These are phyloP conservation scores for Allophyes oxyacanthae DNA, from an alignment of 2,888 invertebrate genomes.

Conservation along the genomic window DNA sequence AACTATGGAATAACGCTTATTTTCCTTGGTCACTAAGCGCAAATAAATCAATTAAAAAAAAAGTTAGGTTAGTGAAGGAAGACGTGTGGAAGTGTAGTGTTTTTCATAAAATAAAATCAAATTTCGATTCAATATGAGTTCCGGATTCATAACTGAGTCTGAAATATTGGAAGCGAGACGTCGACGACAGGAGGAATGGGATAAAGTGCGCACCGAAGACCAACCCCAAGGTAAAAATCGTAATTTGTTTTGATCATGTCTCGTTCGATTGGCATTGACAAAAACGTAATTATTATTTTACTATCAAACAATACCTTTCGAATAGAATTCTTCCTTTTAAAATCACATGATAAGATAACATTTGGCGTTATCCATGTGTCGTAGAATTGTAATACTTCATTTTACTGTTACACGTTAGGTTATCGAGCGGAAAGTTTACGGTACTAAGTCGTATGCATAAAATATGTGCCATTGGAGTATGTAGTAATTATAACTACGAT, in stretches of 20 bases:
- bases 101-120: constrained; percentile 25
- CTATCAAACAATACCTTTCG: constrained; percentile 18
- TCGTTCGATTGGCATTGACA: constrained; percentile 37
- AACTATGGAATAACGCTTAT: too few relatives aligned
- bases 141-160: constrained; percentile 96
- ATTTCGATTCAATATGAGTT: constrained; percentile 91
- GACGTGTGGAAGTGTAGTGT: constrained; percentile 15
- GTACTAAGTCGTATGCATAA: neutral
- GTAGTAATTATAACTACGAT: neutral
- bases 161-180: constrained; percentile 95
- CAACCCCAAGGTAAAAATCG: constrained; percentile 94
- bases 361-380: neutral
- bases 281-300: constrained; percentile 24
- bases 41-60: too few relatives aligned
- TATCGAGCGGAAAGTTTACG: neutral
- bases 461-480: neutral
- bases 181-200: constrained; percentile 98
- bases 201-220: constrained; percentile 96
- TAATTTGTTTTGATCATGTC: constrained; percentile 34
- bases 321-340: neutral
- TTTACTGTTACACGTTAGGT: neutral
- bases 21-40: too few relatives aligned
- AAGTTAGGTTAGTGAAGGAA: neutral
- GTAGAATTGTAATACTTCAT: neutral
- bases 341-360: neutral